phyloP scores from a whole-genome alignment of 2,888 invertebrate species.

The Pseudoips prasinana region DNA sequence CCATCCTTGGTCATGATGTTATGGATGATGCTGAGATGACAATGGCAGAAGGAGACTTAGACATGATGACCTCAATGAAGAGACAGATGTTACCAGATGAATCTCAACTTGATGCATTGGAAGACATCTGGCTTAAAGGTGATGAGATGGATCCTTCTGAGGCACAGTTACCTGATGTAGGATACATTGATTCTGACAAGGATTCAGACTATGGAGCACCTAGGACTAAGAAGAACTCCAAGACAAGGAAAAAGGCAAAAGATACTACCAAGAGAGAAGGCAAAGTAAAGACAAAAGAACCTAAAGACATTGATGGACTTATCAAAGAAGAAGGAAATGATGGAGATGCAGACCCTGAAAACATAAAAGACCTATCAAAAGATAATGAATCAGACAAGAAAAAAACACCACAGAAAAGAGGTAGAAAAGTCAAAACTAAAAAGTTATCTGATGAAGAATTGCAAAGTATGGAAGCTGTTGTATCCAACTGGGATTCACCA shows the following conservation, averaged over 20 bases:
- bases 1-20: slow-evolving; percentile 81
- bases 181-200: slow-evolving; percentile 72
- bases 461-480: slow-evolving; percentile 54
- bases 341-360: slow-evolving; percentile 19
- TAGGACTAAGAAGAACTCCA: slow-evolving; percentile 44
- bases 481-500: slow-evolving; percentile 67
- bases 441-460: slow-evolving; percentile 61
- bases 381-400: slow-evolving; percentile 29
- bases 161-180: slow-evolving; percentile 70
- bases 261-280: slow-evolving; percentile 47
- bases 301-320: slow-evolving; percentile 22
- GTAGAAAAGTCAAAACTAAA: slow-evolving; percentile 53
- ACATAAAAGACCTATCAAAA: no score
- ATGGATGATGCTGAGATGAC: slow-evolving; percentile 81
- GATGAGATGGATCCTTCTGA: slow-evolving; percentile 86
- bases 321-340: slow-evolving; percentile 33
- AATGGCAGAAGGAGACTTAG: slow-evolving; percentile 77
- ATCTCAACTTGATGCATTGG: slow-evolving; percentile 86
- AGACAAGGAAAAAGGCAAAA: slow-evolving; percentile 50
- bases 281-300: slow-evolving; percentile 25
- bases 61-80: slow-evolving; percentile 78
- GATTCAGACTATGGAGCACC: slow-evolving; percentile 72
- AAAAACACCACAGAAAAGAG: slow-evolving; percentile 16
- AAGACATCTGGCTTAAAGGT: slow-evolving; percentile 91
- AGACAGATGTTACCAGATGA: slow-evolving; percentile 82